Base-by-base conservation (phyloP, 2,797 vertebrate genomes). In the Onychomys arenicola region DNA sequence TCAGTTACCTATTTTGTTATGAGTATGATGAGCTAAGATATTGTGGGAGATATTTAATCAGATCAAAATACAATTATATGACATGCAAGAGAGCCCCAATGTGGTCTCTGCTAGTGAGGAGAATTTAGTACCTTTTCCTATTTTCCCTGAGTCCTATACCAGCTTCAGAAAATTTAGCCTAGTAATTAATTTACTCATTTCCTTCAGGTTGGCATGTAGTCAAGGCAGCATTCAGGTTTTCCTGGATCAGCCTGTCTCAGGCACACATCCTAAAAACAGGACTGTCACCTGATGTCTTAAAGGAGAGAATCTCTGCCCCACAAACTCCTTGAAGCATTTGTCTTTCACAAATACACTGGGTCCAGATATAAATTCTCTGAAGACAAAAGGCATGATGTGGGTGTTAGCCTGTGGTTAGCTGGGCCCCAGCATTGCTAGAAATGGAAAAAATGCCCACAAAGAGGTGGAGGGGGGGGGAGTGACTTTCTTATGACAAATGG, bases 401-500 rank as follows among this genome's bases (percentile, higher is more conserved):
- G 67, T 76, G 43, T 94, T 59, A 95, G 23, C 14, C 13, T 96
- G 65, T 25, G 40, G 57, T n/a, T 80, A 93, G 43, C 40, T n/a
- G 46, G 81, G 63, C 81, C 63, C 81, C 21, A 16, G 75, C 71
- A 78, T 32, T 87, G 40, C 37, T 78, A 73, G 57, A 82, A 85
- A 81, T 91, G 75, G 89, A 82, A 97, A 97, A 97, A 97, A 87
- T 37, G 43, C 4, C 81, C 71, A 86, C 85, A 57, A 87, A 91
- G 91, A 96, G 57, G 27, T 83, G 40, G 82, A 93, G 25, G n/a
- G 61, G 78, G 78, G 63, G 61, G 17, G 40, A 69, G 63, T 8
- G 86, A 55, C 59, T 95, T 93, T 93, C 85, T 76, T 37, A 71
- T 95, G 91, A 95, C 95, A 97, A 97, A 97, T 97, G 96, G 89